phyloP scores from a whole-genome alignment of 1,140 invertebrate species.

The Ceratitis capitata region DNA sequence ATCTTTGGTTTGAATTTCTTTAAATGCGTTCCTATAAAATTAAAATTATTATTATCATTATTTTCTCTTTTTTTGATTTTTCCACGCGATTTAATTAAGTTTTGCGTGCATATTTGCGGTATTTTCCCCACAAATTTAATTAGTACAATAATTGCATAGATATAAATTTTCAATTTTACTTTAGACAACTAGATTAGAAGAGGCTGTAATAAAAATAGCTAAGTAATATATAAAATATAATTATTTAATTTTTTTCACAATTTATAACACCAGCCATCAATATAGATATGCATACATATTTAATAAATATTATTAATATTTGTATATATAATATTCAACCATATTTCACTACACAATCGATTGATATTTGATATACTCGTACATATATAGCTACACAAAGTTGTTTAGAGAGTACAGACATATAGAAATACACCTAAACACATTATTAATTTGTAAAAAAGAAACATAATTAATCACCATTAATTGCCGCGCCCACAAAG shows the following conservation, averaged over 20 bases:
- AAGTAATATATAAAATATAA: background rate
- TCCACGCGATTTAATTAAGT: background rate
- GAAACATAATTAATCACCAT: constrained; percentile 34
- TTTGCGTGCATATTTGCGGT: background rate
- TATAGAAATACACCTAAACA: background rate
- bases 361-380: background rate
- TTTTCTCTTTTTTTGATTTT: background rate
- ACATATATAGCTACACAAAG: background rate
- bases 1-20: constrained; percentile 7
- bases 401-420: background rate
- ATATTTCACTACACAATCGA: too few relatives aligned
- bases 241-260: background rate
- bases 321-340: too few relatives aligned
- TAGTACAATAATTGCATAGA: background rate
- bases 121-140: background rate
- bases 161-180: background rate
- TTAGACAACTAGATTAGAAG: background rate
- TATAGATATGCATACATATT: too few relatives aligned
- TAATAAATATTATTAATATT: too few relatives aligned
- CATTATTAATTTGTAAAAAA: constrained; percentile 3
- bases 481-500: background rate
- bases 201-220: background rate
- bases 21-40: background rate
- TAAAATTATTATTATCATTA: background rate
- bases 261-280: too few relatives aligned